Base-by-base conservation (phyloP, 2,888 invertebrate genomes). In the Arctia plantaginis region DNA sequence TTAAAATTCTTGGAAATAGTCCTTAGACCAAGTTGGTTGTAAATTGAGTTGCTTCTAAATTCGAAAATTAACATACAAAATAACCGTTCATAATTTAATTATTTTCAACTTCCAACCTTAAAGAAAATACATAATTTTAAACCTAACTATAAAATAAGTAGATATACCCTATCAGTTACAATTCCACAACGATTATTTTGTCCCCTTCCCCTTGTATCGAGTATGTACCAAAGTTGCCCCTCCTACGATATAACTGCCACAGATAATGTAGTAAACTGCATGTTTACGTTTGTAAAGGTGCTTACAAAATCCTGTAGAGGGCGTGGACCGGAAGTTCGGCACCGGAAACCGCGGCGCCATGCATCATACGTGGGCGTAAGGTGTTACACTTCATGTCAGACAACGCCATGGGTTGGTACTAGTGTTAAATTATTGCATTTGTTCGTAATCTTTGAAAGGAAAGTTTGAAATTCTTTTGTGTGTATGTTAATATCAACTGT, bases 311-410 rank as follows among this genome's bases (percentile, higher is more conserved):
- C 85, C 86, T 83, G 74, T 75, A 82, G 83, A 78, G 88, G 90
- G 89, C 89, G 89, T 87, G 82, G 76, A 86, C 90, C 88, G 92
- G 92, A 91, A 90, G 85, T 85, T 81, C 73, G 72, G 74, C 81
- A 85, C 82, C 88, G 91, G 91, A 91, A 88, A 84, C 86, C 72
- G 77, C 77, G 79, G 81, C 71, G 85, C 88, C 75, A 86, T 93
- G 86, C 87, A 87, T 93, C 93, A 93, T 91, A 87, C 77, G 87
- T 85, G 89, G 90, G 92, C 90, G 92, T 90, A 88, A 91, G 88
- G 86, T 88, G 85, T 79, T 76, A 82, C 82, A 77, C 72, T 74
- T 47, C 41, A 51, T 80, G 82, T 83, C 81, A 69, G 67, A 66
- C 67, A n/a, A 76, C 73, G 59, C 67, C 69, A 66, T 39, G 62